phyloP scores from a whole-genome alignment of 2,888 invertebrate species.

The Apodemia zela region DNA sequence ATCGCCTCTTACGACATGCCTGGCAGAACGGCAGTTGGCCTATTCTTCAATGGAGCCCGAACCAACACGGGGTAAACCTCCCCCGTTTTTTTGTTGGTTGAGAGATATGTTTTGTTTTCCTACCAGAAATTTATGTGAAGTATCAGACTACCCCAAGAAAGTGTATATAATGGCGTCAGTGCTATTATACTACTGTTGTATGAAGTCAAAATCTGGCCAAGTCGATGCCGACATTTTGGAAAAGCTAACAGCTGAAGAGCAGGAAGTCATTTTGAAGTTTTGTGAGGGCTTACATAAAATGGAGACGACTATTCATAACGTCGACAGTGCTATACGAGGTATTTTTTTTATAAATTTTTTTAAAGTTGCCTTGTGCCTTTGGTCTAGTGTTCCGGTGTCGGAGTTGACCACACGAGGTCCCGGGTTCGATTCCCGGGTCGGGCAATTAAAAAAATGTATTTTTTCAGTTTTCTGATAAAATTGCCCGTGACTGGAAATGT shows the following conservation, averaged over 20 bases:
- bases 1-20: too few species aligned
- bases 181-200: slow-evolving; percentile 53
- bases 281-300: slow-evolving; percentile 51
- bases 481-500: too few species aligned
- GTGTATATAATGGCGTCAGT: slow-evolving; percentile 48
- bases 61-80: too few species aligned
- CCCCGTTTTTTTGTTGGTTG: too few species aligned
- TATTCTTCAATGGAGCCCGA: too few species aligned
- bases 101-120: background rate
- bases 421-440: too few species aligned
- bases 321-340: slow-evolving; percentile 51
- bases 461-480: too few species aligned
- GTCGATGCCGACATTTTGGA: slow-evolving; percentile 51
- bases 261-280: slow-evolving; percentile 50
- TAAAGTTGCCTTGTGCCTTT: too few species aligned
- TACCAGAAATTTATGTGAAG: slow-evolving; percentile 43
- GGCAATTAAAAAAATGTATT: too few species aligned
- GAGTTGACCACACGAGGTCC: too few species aligned
- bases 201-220: slow-evolving; percentile 41
- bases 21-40: too few species aligned
- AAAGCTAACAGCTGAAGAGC: slow-evolving; percentile 41
- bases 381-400: too few species aligned
- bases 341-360: slow-evolving; percentile 1
- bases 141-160: slow-evolving; percentile 43
- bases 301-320: slow-evolving; percentile 51